Conservation (phyloP, 2,888 invertebrate genomes). For the Tribolium freemani region DNA sequence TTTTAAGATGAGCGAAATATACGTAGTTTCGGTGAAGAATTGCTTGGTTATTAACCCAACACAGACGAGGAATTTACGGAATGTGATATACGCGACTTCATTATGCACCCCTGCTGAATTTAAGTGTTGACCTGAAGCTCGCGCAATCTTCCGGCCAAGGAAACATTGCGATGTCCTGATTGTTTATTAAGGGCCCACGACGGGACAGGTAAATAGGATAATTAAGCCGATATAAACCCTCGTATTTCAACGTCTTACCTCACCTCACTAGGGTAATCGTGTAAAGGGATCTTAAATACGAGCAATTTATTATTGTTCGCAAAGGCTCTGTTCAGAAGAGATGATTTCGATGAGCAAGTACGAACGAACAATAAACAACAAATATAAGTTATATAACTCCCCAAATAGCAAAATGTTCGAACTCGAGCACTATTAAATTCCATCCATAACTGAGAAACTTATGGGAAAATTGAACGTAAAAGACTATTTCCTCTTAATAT, state of each 20-base stretch:
- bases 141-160: constrained; percentile 37
- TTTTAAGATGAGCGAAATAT: constrained; percentile 23
- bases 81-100: constrained; percentile 51
- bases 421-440: constrained; percentile 35
- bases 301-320: constrained; percentile 19
- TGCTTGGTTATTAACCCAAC: constrained; percentile 45
- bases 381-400: not conserved
- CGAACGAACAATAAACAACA: constrained; percentile 14
- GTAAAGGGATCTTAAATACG: constrained; percentile 25
- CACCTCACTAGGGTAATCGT: constrained; percentile 25
- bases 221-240: constrained; percentile 43
- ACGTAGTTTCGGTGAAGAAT: constrained; percentile 35
- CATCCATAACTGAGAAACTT: constrained; percentile 32
- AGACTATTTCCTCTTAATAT: not conserved
- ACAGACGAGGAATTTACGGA: constrained; percentile 46
- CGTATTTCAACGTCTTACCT: constrained; percentile 42
- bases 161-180: constrained; percentile 40
- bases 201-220: constrained; percentile 42
- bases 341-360: constrained; percentile 10
- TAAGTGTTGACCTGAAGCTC: constrained; percentile 29
- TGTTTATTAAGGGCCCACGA: constrained; percentile 41
- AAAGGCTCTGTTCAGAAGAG: not conserved
- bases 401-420: constrained; percentile 26
- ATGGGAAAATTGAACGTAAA: constrained; percentile 24
- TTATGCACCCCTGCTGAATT: constrained; percentile 42